These are phyloP conservation scores for Lithobates sylvaticus DNA, from an alignment of 2,797 vertebrate genomes.

Conservation along the genomic window DNA sequence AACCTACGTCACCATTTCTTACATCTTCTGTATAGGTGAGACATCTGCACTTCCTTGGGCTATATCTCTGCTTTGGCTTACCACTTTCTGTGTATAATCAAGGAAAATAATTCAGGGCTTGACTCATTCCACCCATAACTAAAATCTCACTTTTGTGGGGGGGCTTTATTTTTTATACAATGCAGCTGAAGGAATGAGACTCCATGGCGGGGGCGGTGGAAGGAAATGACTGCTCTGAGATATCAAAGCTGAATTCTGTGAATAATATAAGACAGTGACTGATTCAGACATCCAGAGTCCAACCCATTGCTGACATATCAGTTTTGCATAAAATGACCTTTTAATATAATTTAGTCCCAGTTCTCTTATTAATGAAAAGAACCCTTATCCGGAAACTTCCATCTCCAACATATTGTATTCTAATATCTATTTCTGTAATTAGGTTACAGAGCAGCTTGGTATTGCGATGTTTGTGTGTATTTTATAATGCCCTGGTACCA, in stretches of 20 bases:
- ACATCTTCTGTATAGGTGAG: no score
- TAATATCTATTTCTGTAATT: not conserved
- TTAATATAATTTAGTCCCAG: not conserved
- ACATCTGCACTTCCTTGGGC: no score
- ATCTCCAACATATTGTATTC: not conserved
- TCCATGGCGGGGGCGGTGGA: not conserved
- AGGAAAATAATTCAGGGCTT: no score
- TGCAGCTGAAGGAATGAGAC: not conserved
- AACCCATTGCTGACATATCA: not conserved
- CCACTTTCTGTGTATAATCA: no score
- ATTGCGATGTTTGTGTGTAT: not conserved
- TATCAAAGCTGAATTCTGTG: not conserved
- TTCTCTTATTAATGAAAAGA: not conserved
- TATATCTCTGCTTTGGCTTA: no score
- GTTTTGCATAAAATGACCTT: slow-evolving; percentile 3
- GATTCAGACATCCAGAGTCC: not conserved
- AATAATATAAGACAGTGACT: not conserved
- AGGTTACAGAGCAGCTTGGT: not conserved
- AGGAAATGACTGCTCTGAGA: not conserved
- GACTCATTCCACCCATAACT: no score
- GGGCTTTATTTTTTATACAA: no score
- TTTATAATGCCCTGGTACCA: not conserved
- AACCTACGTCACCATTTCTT: no score
- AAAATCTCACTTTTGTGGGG: no score
- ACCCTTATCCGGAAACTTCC: not conserved